phyloP scores from a whole-genome alignment of 2,113 vertebrate species.

The Tyto alba region DNA sequence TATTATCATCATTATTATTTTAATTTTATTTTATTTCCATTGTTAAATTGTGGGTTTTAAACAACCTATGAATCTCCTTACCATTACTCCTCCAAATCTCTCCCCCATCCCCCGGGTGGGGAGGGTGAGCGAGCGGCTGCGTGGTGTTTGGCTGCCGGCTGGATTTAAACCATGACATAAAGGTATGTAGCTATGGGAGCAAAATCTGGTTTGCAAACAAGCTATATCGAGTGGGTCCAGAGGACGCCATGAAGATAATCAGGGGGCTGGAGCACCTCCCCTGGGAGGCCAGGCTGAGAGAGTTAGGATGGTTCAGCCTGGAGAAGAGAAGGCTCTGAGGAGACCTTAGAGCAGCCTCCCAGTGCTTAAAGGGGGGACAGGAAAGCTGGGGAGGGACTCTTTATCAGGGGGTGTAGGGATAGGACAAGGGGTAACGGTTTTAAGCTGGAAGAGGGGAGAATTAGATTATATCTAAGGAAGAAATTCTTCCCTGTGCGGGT shows the following conservation, averaged over 20 bases:
- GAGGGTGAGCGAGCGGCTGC: too few relatives aligned
- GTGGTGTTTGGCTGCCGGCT: too few relatives aligned
- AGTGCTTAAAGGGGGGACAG: not conserved
- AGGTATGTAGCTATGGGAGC: not conserved
- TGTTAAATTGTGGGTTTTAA: too few relatives aligned
- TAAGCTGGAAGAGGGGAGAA: not conserved
- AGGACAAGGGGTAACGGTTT: accelerated
- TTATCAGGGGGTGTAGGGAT: accelerated
- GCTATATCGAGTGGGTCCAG: accelerated
- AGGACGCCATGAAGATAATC: accelerated
- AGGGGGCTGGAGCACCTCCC: not conserved
- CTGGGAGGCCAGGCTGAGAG: not conserved
- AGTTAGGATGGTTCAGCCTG: not conserved
- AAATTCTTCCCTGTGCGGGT: not conserved
- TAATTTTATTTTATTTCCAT: too few relatives aligned
- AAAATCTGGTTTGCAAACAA: not conserved
- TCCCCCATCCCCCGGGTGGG: too few relatives aligned
- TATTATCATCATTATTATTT: too few relatives aligned
- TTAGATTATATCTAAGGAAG: not conserved
- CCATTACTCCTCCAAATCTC: too few relatives aligned
- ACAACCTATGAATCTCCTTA: too few relatives aligned
- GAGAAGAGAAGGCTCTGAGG: not conserved
- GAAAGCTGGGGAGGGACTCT: not conserved
- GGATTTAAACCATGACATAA: too few relatives aligned
- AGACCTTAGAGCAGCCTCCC: not conserved